Evolutionary conservation across 2,888 invertebrate genomes (phyloP).

Genomic region (Ellobium chinense): DNA sequence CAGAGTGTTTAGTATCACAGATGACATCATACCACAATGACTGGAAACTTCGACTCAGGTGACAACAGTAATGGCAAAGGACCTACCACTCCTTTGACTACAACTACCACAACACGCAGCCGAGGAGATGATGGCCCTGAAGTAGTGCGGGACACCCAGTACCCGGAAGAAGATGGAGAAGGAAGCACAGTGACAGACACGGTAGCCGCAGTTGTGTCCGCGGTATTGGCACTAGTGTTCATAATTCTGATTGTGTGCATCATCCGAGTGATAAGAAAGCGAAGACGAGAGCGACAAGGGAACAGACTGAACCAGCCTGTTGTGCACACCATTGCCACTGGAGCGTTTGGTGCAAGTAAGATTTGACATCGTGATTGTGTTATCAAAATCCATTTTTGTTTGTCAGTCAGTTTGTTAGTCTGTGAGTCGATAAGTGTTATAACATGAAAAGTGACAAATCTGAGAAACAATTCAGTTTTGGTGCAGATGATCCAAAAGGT

Average conservation of each 20-base stretch:
- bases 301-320: slow-evolving; percentile 25
- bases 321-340: slow-evolving; percentile 25
- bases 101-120: neutral
- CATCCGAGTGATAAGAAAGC: slow-evolving; percentile 21
- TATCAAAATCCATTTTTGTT: neutral
- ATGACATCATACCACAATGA: too few species aligned
- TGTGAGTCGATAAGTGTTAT: too few species aligned
- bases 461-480: too few species aligned
- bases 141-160: neutral
- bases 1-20: too few species aligned
- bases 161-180: neutral
- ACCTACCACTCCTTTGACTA: too few species aligned
- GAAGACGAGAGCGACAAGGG: slow-evolving; percentile 29
- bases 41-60: too few species aligned
- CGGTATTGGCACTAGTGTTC: slow-evolving; percentile 29
- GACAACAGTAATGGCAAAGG: too few species aligned
- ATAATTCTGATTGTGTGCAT: slow-evolving; percentile 25
- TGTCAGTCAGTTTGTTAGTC: too few species aligned
- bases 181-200: slow-evolving; percentile 14
- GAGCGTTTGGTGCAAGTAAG: slow-evolving; percentile 25
- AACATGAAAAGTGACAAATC: too few species aligned
- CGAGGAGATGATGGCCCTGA: neutral
- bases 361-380: neutral
- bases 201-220: slow-evolving; percentile 32
- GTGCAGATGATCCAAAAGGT: too few species aligned